Conservation (phyloP, 2,888 invertebrate species). For the Mamestra brassicae region DNA sequence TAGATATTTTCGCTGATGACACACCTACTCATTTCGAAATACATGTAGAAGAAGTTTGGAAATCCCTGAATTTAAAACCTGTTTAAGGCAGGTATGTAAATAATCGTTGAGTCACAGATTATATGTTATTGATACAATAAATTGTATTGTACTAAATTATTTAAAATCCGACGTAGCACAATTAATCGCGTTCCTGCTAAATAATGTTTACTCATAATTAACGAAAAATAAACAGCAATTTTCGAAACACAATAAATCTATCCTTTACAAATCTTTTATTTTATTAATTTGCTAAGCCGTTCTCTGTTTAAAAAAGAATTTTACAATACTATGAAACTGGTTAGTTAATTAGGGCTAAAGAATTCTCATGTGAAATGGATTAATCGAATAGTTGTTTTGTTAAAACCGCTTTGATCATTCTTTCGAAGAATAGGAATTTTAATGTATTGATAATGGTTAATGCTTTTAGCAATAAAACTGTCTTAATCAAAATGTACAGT, state of each 20-base stretch:
- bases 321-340: slow-evolving; percentile 16
- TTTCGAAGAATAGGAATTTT: background rate
- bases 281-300: slow-evolving; percentile 8
- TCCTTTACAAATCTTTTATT: slow-evolving; percentile 11
- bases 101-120: slow-evolving; percentile 1
- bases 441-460: background rate
- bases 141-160: background rate
- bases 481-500: background rate
- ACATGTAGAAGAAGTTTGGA: slow-evolving; percentile 19
- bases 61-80: slow-evolving; percentile 42
- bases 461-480: background rate
- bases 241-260: slow-evolving; percentile 18
- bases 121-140: background rate
- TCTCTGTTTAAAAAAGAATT: slow-evolving; percentile 7
- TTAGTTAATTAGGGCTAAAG: slow-evolving; percentile 13
- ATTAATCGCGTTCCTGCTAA: slow-evolving; percentile 33
- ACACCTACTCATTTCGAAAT: slow-evolving; percentile 18
- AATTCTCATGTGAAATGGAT: background rate
- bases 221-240: slow-evolving; percentile 28
- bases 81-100: background rate
- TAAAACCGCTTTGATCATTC: background rate
- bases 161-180: slow-evolving; percentile 3
- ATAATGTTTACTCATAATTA: slow-evolving; percentile 46
- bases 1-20: slow-evolving; percentile 22
- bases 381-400: background rate